Conservation (phyloP, 2,113 vertebrate genomes). For the Thalassoma bifasciatum region DNA sequence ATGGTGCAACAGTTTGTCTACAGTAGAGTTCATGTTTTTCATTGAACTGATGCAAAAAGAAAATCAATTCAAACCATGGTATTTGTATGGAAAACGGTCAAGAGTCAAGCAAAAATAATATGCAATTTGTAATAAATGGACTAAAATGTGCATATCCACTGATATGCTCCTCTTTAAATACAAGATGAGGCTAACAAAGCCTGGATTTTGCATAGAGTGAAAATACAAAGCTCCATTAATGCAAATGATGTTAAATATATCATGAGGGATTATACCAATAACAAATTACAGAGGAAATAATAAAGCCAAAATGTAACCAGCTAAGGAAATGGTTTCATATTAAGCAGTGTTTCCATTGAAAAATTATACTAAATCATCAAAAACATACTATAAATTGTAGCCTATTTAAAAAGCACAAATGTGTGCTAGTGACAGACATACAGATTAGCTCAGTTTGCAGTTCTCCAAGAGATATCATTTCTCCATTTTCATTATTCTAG, state of each 20-base stretch:
- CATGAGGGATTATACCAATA: background rate
- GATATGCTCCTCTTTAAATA: background rate
- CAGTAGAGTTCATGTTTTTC: background rate
- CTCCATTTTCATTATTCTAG: conserved; percentile 76
- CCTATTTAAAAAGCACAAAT: conserved; percentile 54
- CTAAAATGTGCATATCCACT: conserved; percentile 5
- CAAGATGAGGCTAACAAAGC: background rate
- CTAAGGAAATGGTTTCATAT: conserved; percentile 8
- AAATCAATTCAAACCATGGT: background rate
- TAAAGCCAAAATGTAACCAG: background rate
- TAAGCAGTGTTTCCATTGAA: background rate
- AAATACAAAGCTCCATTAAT: background rate
- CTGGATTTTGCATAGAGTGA: background rate
- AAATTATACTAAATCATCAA: conserved; percentile 23
- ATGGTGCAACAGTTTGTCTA: conserved; percentile 3
- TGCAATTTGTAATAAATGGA: conserved; percentile 18
- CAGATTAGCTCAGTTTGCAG: conserved; percentile 72
- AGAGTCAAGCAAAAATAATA: background rate
- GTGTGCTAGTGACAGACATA: conserved; percentile 56
- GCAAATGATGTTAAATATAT: conserved; percentile 21
- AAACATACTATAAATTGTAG: conserved; percentile 45
- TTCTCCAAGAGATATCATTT: conserved; percentile 69
- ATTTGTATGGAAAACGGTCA: too few species aligned
- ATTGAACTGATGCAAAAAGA: conserved; percentile 4
- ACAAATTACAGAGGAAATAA: background rate